Base-by-base conservation (phyloP, 2,797 vertebrate genomes). In the Danio choprae region DNA sequence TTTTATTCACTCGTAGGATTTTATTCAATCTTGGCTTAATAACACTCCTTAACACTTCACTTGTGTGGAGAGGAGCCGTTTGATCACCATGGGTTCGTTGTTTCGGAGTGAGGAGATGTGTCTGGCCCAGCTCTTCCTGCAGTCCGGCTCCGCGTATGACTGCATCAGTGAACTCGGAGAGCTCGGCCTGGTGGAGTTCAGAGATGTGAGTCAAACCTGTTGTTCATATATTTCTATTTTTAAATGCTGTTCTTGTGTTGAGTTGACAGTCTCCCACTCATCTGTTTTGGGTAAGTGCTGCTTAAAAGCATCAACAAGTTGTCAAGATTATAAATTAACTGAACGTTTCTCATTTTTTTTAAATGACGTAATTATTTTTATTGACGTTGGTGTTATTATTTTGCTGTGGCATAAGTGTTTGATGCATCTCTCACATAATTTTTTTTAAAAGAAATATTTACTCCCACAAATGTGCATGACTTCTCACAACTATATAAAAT, bases 141-240 rank as follows among this genome's bases (percentile, higher is more conserved):
- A 98, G 94, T 94, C 96, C 1, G 96, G 96, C 3, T 97, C 98
- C 8, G 95, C 96, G 1, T 99, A 98, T 87, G 96, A 99, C 91
- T 98, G 98, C 88, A 95, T 99, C 91, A 96, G 92, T 88, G 97
- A 96, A 84, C 95, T 98, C 5, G 98, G 98, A 80, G 98, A 99
- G 85, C 91, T 94, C 79, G 97, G 97, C n/a, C 94, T 99, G 71
- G 97, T 94, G 63, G 96, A 98, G 90, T 98, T 99, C 91, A 94
- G 98, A 94, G 98, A 99, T 84, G 98, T 99, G 90, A 98, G 98
- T 96, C 13, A 29, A 29, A 29, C 29, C 29, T 29, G 6, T 29
- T 78, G 29, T 59, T 4, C 50, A 9, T 18, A 16, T 18, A 18
- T 38, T 51, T 51, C 13, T 22, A 22, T 0, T 29, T 48, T 48